Percentiles rank a stretch among this genome's conserved stretches.
Conservation (phyloP, 2,113 vertebrate species). For the Laterallus jamaicensis region DNA sequence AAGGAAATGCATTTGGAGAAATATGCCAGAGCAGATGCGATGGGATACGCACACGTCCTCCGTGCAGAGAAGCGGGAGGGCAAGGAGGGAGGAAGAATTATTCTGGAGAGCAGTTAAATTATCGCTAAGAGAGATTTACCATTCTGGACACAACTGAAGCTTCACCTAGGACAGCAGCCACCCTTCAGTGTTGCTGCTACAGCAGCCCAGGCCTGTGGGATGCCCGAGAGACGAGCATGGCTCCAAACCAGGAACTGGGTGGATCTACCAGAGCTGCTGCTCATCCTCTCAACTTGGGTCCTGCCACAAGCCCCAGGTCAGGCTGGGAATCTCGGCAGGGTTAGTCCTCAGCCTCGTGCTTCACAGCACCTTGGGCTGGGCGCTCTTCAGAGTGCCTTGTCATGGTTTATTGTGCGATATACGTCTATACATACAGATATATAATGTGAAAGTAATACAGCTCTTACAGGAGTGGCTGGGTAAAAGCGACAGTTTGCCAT, state of each 20-base stretch:
- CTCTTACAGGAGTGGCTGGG: neutral
- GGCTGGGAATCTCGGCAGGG: neutral
- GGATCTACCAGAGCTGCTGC: neutral
- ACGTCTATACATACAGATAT: accelerated
- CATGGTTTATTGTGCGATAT: neutral
- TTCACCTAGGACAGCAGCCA: neutral
- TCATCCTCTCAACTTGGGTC: neutral
- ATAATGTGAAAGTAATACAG: neutral
- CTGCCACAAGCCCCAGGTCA: neutral
- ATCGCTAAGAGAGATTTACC: neutral
- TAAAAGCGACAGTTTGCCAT: neutral
- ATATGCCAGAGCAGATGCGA: neutral
- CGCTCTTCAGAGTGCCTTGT: neutral
- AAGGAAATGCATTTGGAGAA: neutral
- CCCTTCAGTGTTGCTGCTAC: neutral
- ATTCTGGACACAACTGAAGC: neutral
- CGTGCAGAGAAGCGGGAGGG: neutral
- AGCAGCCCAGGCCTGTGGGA: neutral
- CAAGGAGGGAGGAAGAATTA: neutral
- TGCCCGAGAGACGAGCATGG: accelerated
- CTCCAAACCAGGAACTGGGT: neutral
- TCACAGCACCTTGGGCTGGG: neutral
- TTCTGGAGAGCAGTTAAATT: neutral
- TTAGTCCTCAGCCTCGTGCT: neutral
- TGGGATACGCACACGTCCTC: neutral